Evolutionary conservation across 2,113 vertebrate genomes (phyloP), one percentile per base, ranked within the genome.

Genomic region (Egretta garzetta): DNA sequence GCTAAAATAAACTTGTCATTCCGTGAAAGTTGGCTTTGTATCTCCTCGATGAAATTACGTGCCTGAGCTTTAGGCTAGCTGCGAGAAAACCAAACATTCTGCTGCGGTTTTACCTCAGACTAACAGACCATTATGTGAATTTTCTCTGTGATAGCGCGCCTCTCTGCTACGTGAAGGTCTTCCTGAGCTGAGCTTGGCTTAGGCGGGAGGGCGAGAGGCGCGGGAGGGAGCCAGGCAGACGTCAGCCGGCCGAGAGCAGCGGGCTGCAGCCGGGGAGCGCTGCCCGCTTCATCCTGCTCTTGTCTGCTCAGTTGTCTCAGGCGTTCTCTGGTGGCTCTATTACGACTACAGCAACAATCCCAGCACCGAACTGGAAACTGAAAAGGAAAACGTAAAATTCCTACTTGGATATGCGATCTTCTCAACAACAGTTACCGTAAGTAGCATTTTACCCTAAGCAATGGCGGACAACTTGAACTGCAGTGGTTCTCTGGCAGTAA

Each of bases 291-390:
- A 92, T 0, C 1, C 53, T 47, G 52, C 63, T 72, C 68, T 85
- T 96, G 13, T 88, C 68, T 96, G 63, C 97, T 96, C 83, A 99
- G 98, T 99, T 96, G 97, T 98, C 74, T 98, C 98, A 12, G 97
- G 98, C 50, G 74, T 98, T 76, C 96, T 98, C 21, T 99, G 98
- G 98, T 99, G 98, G 98, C 96, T 98, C 35, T 98, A 98, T 71
- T 97, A 98, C 1, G 98, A 98, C 97, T 98, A 98, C 35, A 95
- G 88, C 52, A 94, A 89, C 0, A 97, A 97, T 83, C 97, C 97
- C 94, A 98, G 97, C 94, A 96, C 88, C 60, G 98, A 98, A 72
- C 3, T 98, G 96, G 98, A 98, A 97, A 98, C 96, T 6, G 97
- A 98, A 89, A 98, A 98, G 92, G 98, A 98, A 96, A 98, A 98